Conservation (phyloP, 2,113 vertebrate genomes). For the Castor canadensis region DNA sequence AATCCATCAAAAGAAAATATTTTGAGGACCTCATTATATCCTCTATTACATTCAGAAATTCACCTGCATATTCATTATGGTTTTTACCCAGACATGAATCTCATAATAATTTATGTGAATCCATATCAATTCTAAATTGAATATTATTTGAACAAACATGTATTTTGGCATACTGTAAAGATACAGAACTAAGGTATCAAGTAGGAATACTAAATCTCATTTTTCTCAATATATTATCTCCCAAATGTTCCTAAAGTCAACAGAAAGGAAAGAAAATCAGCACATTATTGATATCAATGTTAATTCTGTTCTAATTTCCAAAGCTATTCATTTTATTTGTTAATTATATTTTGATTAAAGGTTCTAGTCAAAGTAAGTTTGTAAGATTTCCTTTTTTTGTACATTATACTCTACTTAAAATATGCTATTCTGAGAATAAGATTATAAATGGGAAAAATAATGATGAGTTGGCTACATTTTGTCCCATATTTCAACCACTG, state of each 20-base stretch:
- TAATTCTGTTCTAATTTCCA: constrained; percentile 51
- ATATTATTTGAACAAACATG: constrained; percentile 8
- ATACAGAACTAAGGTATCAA: constrained; percentile 32
- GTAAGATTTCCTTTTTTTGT: background rate
- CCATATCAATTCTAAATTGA: background rate
- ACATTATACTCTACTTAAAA: background rate
- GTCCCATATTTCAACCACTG: background rate
- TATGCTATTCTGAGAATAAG: background rate
- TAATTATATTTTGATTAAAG: constrained; percentile 7
- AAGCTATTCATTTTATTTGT: constrained; percentile 18
- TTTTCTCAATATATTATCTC: constrained; percentile 22
- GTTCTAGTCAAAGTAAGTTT: background rate
- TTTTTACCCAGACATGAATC: background rate
- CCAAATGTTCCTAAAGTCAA: constrained; percentile 29
- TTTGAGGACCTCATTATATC: background rate
- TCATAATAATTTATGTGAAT: constrained; percentile 9
- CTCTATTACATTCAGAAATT: constrained; percentile 13
- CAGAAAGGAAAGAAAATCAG: constrained; percentile 37
- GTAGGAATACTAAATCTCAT: constrained; percentile 3
- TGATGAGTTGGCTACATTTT: background rate
- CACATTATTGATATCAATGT: background rate
- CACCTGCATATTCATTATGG: background rate
- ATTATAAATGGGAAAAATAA: constrained; percentile 11
- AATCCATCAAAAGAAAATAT: background rate
- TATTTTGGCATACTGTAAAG: background rate